phyloP scores from a whole-genome alignment of 2,113 vertebrate species.

The Syngnathus floridae region DNA sequence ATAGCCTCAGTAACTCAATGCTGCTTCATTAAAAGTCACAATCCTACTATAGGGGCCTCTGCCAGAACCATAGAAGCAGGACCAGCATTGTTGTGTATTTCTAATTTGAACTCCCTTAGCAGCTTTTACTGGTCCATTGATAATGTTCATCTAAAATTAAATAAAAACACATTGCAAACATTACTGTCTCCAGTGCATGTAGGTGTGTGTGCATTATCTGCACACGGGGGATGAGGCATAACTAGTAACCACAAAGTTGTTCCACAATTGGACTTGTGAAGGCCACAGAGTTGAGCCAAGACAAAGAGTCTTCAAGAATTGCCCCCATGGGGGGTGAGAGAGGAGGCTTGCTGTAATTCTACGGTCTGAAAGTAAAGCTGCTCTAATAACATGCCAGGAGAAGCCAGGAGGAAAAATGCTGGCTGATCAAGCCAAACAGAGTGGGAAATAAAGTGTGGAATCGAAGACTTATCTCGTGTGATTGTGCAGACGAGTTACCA shows the following conservation, averaged over 20 bases:
- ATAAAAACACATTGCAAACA: constrained; percentile 13
- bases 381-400: background rate
- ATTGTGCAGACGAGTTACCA: background rate
- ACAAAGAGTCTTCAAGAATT: constrained; percentile 18
- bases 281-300: constrained; percentile 6
- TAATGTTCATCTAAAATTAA: background rate
- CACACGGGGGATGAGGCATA: constrained; percentile 1
- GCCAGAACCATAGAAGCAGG: constrained; percentile 11
- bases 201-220: background rate
- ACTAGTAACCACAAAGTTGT: constrained; percentile 24
- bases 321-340: constrained; percentile 15
- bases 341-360: background rate
- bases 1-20: constrained; percentile 34
- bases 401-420: background rate
- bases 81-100: constrained; percentile 15
- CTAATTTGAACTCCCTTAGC: constrained; percentile 16
- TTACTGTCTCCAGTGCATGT: constrained; percentile 13
- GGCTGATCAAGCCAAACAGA: background rate
- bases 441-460: background rate
- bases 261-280: constrained; percentile 20
- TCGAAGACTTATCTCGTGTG: background rate
- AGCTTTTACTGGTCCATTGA: constrained; percentile 6
- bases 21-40: constrained; percentile 33
- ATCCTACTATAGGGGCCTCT: constrained; percentile 12
- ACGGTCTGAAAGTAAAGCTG: background rate